phyloP scores from a whole-genome alignment of 2,797 vertebrate species.

The Dryobates pubescens region DNA sequence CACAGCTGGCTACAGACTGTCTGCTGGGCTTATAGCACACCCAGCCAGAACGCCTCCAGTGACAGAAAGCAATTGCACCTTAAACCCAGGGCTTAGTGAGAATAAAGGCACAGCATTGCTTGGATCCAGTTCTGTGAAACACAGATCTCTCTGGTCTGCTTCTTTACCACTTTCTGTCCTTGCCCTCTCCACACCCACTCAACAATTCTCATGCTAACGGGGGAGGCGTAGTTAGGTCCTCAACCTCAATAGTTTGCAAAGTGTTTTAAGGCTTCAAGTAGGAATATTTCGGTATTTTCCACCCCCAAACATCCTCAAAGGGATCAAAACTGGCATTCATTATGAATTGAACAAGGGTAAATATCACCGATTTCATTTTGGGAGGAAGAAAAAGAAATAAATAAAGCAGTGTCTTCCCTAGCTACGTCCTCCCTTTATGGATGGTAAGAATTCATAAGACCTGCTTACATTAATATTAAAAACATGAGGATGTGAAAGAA shows the following conservation, averaged over 20 bases:
- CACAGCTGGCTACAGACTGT: not conserved
- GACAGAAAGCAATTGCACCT: not conserved
- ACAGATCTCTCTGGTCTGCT: not conserved
- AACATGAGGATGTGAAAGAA: not conserved
- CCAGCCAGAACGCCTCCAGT: not conserved
- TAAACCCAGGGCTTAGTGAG: not conserved
- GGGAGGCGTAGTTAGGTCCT: not conserved
- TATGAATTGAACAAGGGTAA: not conserved
- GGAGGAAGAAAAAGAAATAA: not conserved
- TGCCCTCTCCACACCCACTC: not conserved
- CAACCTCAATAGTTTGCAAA: not conserved
- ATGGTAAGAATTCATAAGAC: not conserved
- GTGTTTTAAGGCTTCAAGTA: not conserved
- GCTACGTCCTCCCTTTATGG: not conserved
- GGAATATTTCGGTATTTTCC: not conserved
- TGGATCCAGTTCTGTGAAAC: not conserved
- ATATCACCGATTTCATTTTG: not conserved
- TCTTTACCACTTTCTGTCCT: not conserved
- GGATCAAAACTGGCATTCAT: not conserved
- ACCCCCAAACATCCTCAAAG: not conserved
- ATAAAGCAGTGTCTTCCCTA: not conserved
- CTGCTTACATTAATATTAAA: not conserved
- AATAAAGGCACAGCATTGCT: not conserved
- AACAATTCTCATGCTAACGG: not conserved
- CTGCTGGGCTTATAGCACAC: not conserved